phyloP scores from a whole-genome alignment of 2,797 vertebrate species.

The Uromys caudimaculatus region DNA sequence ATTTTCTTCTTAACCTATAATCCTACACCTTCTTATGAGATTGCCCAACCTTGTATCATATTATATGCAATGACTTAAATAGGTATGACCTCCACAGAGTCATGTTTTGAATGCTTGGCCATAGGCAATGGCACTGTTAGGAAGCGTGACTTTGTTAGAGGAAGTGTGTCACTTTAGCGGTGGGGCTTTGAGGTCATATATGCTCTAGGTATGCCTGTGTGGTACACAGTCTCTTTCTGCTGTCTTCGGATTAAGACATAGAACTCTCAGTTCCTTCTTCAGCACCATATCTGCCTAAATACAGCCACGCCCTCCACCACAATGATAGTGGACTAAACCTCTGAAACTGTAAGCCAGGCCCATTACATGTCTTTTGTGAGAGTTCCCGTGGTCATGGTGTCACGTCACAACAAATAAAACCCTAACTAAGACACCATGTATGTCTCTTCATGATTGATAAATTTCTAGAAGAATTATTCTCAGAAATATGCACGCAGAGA shows the following conservation, averaged over 20 bases:
- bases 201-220: neutral
- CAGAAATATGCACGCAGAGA: neutral
- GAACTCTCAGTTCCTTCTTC: neutral
- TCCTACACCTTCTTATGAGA: neutral
- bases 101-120: neutral
- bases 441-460: neutral
- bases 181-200: neutral
- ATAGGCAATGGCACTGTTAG: neutral
- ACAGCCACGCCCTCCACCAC: neutral
- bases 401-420: too few relatives aligned
- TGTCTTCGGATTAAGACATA: neutral
- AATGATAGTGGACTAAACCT: neutral
- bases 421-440: neutral
- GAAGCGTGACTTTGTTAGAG: neutral
- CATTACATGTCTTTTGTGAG: too few relatives aligned
- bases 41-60: neutral
- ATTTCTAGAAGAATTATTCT: conserved; percentile 3
- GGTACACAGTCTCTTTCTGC: neutral
- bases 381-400: too few relatives aligned
- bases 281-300: neutral
- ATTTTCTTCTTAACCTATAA: conserved; percentile 25
- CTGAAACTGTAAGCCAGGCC: too few relatives aligned
- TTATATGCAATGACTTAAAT: neutral
- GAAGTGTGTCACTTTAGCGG: neutral
- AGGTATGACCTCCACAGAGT: neutral